Evolutionary conservation across 2,888 invertebrate genomes (phyloP).

Genomic region (Dimorphilus gyrociliatus): DNA sequence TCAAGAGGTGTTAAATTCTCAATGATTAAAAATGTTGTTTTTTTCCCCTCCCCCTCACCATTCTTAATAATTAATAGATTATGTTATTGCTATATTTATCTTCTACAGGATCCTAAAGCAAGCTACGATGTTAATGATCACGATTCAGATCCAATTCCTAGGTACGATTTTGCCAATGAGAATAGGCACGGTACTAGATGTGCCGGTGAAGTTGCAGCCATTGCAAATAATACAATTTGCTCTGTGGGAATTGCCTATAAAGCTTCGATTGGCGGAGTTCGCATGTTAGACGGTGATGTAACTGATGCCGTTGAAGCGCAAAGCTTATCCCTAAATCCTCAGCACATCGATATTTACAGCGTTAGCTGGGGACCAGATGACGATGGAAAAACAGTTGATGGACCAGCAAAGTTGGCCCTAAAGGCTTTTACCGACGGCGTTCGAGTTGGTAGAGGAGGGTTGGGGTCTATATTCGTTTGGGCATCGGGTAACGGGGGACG

Average conservation of each 20-base stretch:
- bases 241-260: constrained; percentile 90
- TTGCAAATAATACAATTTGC: constrained; percentile 82
- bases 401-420: constrained; percentile 83
- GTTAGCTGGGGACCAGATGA: constrained; percentile 96
- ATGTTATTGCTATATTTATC: constrained; percentile 13
- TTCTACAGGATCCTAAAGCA: constrained; percentile 83
- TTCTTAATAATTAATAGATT: too few species aligned
- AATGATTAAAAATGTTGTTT: neutral
- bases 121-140: constrained; percentile 93
- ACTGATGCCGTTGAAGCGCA: constrained; percentile 96
- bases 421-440: constrained; percentile 91
- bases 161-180: constrained; percentile 90
- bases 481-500: constrained; percentile 95
- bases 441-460: constrained; percentile 80
- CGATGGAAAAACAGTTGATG: constrained; percentile 93
- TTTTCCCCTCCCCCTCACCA: too few species aligned
- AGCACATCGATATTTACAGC: constrained; percentile 95
- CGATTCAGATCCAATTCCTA: constrained; percentile 88
- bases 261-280: constrained; percentile 88
- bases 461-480: constrained; percentile 97
- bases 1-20: too few species aligned
- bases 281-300: constrained; percentile 94
- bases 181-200: constrained; percentile 75
- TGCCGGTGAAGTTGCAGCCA: constrained; percentile 92
- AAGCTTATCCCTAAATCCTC: constrained; percentile 76